Evolutionary conservation across 2,888 invertebrate genomes (phyloP).

Genomic region (Dione juno): DNA sequence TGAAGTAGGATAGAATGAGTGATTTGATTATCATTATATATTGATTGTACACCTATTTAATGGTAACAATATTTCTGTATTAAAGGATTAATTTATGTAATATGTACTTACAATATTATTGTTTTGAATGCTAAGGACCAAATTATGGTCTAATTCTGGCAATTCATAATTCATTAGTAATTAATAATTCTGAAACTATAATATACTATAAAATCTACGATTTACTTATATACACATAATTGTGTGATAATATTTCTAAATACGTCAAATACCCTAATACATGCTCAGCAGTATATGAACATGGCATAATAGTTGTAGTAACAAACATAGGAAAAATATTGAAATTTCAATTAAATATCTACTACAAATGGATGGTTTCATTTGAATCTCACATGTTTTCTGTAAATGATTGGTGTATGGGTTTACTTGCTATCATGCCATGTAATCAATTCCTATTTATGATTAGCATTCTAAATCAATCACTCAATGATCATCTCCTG

Average conservation of each 20-base stretch:
- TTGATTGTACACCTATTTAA: conserved; percentile 4
- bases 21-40: neutral
- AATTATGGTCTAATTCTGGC: neutral
- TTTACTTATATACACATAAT: neutral
- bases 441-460: neutral
- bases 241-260: neutral
- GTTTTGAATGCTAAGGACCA: neutral
- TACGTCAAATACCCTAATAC: conserved; percentile 20
- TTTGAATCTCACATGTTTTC: conserved; percentile 9
- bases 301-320: conserved; percentile 16
- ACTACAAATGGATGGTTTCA: conserved; percentile 1
- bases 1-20: neutral
- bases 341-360: conserved; percentile 14
- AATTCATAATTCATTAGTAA: neutral
- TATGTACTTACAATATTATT: neutral
- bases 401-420: neutral
- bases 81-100: too few species aligned
- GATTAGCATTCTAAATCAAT: neutral
- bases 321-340: neutral
- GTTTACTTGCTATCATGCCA: conserved; percentile 18
- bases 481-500: neutral
- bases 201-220: neutral
- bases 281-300: conserved; percentile 1
- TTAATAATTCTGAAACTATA: neutral
- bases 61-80: neutral